Conservation (phyloP, 2,113 vertebrate species). For the Manacus vitellinus region DNA sequence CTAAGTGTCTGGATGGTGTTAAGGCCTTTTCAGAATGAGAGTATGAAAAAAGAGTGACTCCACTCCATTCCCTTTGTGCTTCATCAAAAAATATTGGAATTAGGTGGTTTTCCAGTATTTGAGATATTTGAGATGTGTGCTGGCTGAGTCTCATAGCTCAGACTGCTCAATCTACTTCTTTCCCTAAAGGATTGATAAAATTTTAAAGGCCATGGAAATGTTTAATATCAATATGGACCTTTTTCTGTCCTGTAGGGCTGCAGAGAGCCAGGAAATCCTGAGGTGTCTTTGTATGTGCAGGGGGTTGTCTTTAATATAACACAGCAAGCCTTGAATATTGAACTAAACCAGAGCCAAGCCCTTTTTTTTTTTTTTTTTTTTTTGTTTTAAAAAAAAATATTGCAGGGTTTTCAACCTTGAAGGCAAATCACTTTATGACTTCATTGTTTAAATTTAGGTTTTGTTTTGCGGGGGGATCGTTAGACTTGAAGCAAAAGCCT, state of each 20-base stretch:
- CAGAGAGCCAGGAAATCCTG: neutral
- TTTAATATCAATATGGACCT: neutral
- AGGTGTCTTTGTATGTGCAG: neutral
- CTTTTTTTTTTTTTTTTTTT: neutral
- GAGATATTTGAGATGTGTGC: neutral
- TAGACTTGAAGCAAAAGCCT: constrained; percentile 72
- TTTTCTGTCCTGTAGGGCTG: neutral
- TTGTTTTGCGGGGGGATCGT: constrained; percentile 58
- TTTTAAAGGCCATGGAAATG: neutral
- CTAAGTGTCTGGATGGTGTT: neutral
- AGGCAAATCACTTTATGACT: constrained; percentile 74
- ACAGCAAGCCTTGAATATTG: neutral
- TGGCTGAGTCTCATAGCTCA: neutral
- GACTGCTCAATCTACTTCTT: neutral
- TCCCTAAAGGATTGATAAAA: neutral
- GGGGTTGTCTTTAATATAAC: neutral
- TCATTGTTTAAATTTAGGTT: constrained; percentile 80
- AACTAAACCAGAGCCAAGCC: neutral
- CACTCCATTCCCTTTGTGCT: neutral
- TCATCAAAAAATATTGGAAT: neutral
- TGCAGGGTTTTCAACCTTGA: constrained; percentile 60
- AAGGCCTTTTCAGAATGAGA: neutral
- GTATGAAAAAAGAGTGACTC: neutral
- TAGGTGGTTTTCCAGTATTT: neutral
- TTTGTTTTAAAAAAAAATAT: neutral